phyloP scores from a whole-genome alignment of 2,113 vertebrate genomes.

The Rana temporaria region DNA sequence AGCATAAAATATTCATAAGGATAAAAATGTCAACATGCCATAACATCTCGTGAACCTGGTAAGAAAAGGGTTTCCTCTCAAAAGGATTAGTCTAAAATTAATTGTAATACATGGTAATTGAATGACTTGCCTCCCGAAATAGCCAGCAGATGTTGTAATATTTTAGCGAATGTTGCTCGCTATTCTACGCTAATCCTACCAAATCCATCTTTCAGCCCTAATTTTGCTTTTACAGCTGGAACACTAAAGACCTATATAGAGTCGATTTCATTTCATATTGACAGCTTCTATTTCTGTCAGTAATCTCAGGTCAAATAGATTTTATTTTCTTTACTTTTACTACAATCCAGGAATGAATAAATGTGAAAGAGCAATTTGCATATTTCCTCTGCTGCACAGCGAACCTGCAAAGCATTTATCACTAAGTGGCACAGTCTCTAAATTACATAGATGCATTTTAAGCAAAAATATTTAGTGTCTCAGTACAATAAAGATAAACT shows the following conservation, averaged over 20 bases:
- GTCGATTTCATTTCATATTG: constrained; percentile 58
- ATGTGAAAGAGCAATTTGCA: constrained; percentile 60
- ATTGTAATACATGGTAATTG: constrained; percentile 70
- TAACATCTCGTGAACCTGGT: constrained; percentile 61
- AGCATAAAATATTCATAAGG: constrained; percentile 57
- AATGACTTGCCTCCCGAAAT: constrained; percentile 68
- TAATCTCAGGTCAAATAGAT: constrained; percentile 34
- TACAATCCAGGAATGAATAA: constrained; percentile 57
- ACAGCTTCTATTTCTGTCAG: constrained; percentile 51
- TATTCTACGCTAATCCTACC: constrained; percentile 62
- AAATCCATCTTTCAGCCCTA: constrained; percentile 65
- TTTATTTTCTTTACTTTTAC: neutral
- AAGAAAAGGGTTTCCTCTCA: constrained; percentile 60
- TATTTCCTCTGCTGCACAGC: neutral
- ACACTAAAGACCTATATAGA: constrained; percentile 59
- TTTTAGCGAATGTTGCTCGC: constrained; percentile 60
- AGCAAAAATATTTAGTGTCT: constrained; percentile 61
- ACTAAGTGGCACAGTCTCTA: constrained; percentile 57
- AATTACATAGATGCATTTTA: constrained; percentile 62
- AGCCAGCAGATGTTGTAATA: constrained; percentile 65
- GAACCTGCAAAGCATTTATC: constrained; percentile 47
- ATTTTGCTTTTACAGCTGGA: constrained; percentile 62
- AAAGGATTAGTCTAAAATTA: constrained; percentile 66
- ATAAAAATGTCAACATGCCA: constrained; percentile 64
- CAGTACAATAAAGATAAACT: constrained; percentile 62